Evolutionary conservation across 2,113 vertebrate genomes (phyloP), one percentile per base, ranked within the genome.

Genomic region (Dasyornis broadbenti): DNA sequence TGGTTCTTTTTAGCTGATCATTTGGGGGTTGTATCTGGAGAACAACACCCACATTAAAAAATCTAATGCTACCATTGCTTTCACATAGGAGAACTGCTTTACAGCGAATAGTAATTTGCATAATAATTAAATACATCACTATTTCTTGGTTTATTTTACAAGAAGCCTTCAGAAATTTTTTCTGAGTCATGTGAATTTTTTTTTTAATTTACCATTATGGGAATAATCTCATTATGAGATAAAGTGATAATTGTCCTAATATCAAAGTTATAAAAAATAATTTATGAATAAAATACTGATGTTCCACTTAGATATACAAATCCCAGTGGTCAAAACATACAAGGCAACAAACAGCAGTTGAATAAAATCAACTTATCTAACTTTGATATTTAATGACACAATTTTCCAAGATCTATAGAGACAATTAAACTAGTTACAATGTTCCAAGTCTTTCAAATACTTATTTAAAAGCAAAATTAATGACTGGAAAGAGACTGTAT

Each of bases 381-480:
- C 66, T 94, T 69, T 77, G 30, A 70, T 69, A 91, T 89, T 92
- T 66, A 80, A 65, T 57, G 39, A 60, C 72, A 87, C 28, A 35
- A 57, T 64, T 96, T 89, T 84, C 77, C 52, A 78, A 70, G 66
- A 49, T 37, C 40, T 69, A 50, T 21, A 45, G 49, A 64, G 54
- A 94, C 72, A 88, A 35, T 42, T 78, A 57, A 92, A 87, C 60
- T 4, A 68, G 17, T 73, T 86, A 71, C 39, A 82, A 60, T 15
- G 7, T 75, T 37, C 73, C 49, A 79, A 63, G 33, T 75, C 40
- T 92, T 95, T 78, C 52, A 94, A 94, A 69, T 54, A 40, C n/a
- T 94, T 88, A 35, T 94, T 90, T 75, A 85, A 87, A 45, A 76
- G 56, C 72, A 52, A 79, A 94, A 94, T n/a, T 90, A 93, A 91